Base-by-base conservation (phyloP, 2,888 invertebrate genomes). In the Tridacna gigas region DNA sequence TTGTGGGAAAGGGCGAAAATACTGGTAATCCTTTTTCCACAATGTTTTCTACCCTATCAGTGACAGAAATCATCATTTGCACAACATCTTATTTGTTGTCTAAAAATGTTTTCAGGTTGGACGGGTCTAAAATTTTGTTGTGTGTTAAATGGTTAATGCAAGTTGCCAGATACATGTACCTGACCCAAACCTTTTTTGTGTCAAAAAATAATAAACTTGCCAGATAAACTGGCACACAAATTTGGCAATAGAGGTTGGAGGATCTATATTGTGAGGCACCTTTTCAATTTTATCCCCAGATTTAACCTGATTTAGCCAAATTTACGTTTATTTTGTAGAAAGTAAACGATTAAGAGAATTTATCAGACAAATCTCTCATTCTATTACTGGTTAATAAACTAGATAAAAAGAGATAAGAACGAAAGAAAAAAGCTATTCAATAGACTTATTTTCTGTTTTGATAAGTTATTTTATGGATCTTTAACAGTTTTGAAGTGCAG, bases 371-470 rank as follows among this genome's bases (percentile, higher is more conserved):
- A 22, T 22, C 22, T 9, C 26, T 63, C 11, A 13, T 18, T 13
- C 5, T 3, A 63, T 63, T 63, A 63, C 22, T 3, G 63, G n/a
- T 63, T 63, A 9, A 63, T 63, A 37, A 37, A 37, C 1, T 28
- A 37, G 45, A 5, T 37, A 67, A 37, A 22, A 28, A 12, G 25
- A 26, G 9, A 25, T 25, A 26, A 66, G 20, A 26, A 25, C 66
- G 37, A 13, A 66, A 66, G 28, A 28, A 66, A 66, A 66, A 66
- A 66, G 7, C 28, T n/a, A 28, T 22, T 66, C 26, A 26, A 66
- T 13, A 26, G 66, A 66, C 26, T 28, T 69, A 22, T 47, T 48
- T 48, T 20, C 47, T 69, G 25, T 69, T 69, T 69, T 69, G 47
- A 69, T 69, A 47, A 47, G 47, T 47, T 45, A 69, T 69, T 20